Conservation (phyloP, 1,140 invertebrate genomes). For the Pseudomyrmex sp. region DNA sequence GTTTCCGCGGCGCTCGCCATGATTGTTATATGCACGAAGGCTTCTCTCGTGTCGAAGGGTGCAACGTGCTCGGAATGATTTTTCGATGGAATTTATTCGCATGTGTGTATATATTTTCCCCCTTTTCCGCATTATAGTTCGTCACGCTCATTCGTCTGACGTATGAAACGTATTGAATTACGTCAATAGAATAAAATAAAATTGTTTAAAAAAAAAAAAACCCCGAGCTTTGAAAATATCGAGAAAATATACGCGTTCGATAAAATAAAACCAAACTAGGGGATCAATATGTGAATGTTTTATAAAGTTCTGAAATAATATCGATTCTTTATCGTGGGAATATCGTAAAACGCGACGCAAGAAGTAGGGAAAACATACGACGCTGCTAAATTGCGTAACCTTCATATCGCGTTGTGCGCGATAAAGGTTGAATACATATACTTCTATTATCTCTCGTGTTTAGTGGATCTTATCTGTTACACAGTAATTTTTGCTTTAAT, state of each 20-base stretch:
- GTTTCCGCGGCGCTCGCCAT: slow-evolving; percentile 10
- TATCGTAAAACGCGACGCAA: background rate
- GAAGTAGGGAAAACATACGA: background rate
- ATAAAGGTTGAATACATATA: background rate
- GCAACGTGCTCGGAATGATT: slow-evolving; percentile 38
- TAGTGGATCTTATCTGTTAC: slow-evolving; percentile 4
- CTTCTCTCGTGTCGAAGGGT: slow-evolving; percentile 58
- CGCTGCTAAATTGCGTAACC: background rate
- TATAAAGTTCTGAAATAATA: background rate
- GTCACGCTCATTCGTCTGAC: slow-evolving; percentile 11
- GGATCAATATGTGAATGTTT: too few relatives aligned
- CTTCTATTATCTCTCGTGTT: background rate
- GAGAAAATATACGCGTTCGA: too few relatives aligned
- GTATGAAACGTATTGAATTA: background rate
- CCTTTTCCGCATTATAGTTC: background rate
- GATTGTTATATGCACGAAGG: slow-evolving; percentile 67
- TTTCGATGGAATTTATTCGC: slow-evolving; percentile 30
- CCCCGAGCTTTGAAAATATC: too few relatives aligned
- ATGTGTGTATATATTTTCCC: background rate
- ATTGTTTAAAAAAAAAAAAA: background rate
- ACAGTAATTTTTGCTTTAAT: background rate
- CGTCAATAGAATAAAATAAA: too few relatives aligned
- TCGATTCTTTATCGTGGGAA: background rate
- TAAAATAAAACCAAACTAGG: too few relatives aligned
- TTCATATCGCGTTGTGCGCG: background rate